Base-by-base conservation (phyloP, 2,888 invertebrate species). In the Pedicia rivosa region DNA sequence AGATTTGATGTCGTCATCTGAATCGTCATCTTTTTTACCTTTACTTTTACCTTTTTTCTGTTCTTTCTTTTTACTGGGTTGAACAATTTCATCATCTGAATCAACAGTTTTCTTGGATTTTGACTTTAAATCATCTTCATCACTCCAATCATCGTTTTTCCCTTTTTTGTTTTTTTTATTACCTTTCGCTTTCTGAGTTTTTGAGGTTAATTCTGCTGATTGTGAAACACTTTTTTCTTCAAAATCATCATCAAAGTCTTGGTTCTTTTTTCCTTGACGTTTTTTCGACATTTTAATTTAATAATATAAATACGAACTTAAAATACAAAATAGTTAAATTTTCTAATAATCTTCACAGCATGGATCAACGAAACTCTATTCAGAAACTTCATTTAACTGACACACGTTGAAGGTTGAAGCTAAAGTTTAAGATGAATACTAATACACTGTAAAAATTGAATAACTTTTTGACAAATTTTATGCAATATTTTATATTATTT, bases 261-360 rank as follows among this genome's bases (percentile, higher is more conserved):
- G 63, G 47, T 65, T 68, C 50, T 73, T 74, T 49, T 70, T 72
- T 44, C 60, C 64, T 37, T 66, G 67, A 42, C 63, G 66, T 55
- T 67, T 71, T 52, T 72, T 72, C 6, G 73, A 72, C 73, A 73
- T 74, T 40, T 46, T 51, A 31, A 16, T 10, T 25, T 2, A 19
- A 12, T 20, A 28, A 36, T n/a, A n/a, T n/a, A n/a, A n/a, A n/a
- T n/a, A n/a, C 17, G n/a, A 13, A 31, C n/a, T 12, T 27, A 27
- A 27, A 27, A 24, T 24, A 24, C 10, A 24, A 12, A 7, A 27
- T 12, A 27, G 13, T 8, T 5, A 12, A 27, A 27, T n/a, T n/a
- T n/a, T n/a, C n/a, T n/a, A n/a, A n/a, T n/a, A n/a, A n/a, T n/a
- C n/a, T n/a, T n/a, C n/a, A n/a, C n/a, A n/a, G n/a, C n/a, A n/a